These are phyloP conservation scores for Leucozona laternaria DNA, from an alignment of 2,888 invertebrate species.

Conservation along the genomic window DNA sequence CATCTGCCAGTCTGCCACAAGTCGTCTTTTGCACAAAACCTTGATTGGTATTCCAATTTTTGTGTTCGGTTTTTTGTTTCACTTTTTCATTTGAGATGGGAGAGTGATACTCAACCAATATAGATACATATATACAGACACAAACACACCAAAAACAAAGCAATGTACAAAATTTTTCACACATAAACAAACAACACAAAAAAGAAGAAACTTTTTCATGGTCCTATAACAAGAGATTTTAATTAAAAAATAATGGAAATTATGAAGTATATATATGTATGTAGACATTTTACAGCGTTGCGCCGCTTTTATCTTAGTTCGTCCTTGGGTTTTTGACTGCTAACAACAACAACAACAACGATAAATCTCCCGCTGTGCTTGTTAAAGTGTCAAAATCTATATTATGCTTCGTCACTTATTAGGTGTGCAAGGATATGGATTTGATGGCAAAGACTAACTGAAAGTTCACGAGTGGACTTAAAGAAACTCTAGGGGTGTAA, in stretches of 20 bases:
- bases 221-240: slow-evolving; percentile 68
- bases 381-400: slow-evolving; percentile 59
- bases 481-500: slow-evolving; percentile 7
- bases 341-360: not conserved
- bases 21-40: slow-evolving; percentile 33
- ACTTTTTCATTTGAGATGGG: not conserved
- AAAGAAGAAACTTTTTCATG: slow-evolving; percentile 33
- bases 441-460: slow-evolving; percentile 8
- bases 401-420: slow-evolving; percentile 55
- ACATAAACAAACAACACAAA: not conserved
- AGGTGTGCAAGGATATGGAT: slow-evolving; percentile 16
- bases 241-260: slow-evolving; percentile 73
- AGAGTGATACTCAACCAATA: not conserved
- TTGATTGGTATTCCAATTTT: slow-evolving; percentile 49
- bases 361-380: not conserved
- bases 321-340: slow-evolving; percentile 36
- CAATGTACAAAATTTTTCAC: not conserved
- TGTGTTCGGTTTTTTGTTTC: slow-evolving; percentile 2
- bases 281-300: too few relatives aligned
- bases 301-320: slow-evolving; percentile 30
- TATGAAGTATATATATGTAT: slow-evolving; percentile 55
- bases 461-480: not conserved
- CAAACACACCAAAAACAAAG: not conserved
- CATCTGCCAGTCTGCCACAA: slow-evolving; percentile 51
- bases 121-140: not conserved